Conservation (phyloP, 2,888 invertebrate genomes). For the Trilocha varians region DNA sequence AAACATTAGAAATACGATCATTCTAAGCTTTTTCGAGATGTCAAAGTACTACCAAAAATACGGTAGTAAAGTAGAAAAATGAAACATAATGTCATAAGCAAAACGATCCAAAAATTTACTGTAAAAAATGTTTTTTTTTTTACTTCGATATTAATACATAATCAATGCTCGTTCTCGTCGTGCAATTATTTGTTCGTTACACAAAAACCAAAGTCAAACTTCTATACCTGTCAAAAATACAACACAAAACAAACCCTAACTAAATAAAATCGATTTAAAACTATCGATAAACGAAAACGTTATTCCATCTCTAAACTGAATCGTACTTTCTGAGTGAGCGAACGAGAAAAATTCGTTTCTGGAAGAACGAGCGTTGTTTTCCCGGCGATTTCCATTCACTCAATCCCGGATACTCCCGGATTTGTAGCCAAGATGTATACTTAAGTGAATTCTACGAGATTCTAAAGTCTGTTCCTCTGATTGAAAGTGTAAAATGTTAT, state of each 20-base stretch:
- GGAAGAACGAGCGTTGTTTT: constrained; percentile 31
- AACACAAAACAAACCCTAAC: background rate
- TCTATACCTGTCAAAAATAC: background rate
- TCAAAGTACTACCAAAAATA: too few species aligned
- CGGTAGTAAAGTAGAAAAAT: too few species aligned
- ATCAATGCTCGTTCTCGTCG: too few species aligned
- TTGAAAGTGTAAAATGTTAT: background rate
- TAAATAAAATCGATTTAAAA: background rate
- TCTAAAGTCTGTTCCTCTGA: constrained; percentile 6
- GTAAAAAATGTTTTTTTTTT: too few species aligned
- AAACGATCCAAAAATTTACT: too few species aligned
- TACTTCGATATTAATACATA: too few species aligned
- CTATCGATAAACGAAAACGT: background rate
- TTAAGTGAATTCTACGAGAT: constrained; percentile 17
- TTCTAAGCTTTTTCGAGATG: too few species aligned
- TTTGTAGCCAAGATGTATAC: constrained; percentile 1
- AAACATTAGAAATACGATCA: too few species aligned
- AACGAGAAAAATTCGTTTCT: constrained; percentile 33
- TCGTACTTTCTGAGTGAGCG: constrained; percentile 15
- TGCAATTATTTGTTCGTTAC: too few species aligned
- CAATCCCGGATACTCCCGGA: constrained; percentile 16
- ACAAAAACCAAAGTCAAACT: too few species aligned
- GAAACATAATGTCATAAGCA: too few species aligned
- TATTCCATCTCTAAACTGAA: background rate
- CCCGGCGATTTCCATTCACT: constrained; percentile 39